Evolutionary conservation across 2,888 invertebrate genomes (phyloP).

Genomic region (Aphrophora alni): DNA sequence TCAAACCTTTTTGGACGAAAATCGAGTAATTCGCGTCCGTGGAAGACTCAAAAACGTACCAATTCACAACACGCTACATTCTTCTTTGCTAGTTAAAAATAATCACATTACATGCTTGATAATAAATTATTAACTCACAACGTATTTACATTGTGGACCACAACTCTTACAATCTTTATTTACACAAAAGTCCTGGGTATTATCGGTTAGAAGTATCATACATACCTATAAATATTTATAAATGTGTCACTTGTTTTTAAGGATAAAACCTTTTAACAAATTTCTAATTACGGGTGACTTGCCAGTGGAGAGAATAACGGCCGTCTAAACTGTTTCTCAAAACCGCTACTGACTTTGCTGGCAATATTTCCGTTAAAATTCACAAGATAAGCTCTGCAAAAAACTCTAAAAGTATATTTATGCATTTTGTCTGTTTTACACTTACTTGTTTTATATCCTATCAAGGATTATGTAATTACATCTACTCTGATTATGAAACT

Average conservation of each 20-base stretch:
- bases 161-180: conserved; percentile 40
- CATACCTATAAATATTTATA: conserved; percentile 35
- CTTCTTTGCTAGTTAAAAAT: conserved; percentile 26
- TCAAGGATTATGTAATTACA: conserved; percentile 47
- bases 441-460: conserved; percentile 52
- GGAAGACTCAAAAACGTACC: conserved; percentile 33
- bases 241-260: conserved; percentile 45
- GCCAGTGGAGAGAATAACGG: conserved; percentile 7
- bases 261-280: conserved; percentile 20
- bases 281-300: conserved; percentile 27
- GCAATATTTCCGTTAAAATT: conserved; percentile 53
- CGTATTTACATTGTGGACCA: conserved; percentile 41
- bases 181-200: conserved; percentile 42
- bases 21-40: conserved; percentile 39
- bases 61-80: conserved; percentile 32
- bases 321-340: conserved; percentile 10
- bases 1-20: conserved; percentile 10
- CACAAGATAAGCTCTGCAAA: too few species aligned
- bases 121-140: conserved; percentile 27
- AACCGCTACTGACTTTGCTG: conserved; percentile 43
- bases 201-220: conserved; percentile 39
- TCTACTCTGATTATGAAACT: conserved; percentile 53
- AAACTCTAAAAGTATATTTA: too few species aligned
- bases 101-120: not conserved
- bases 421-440: too few species aligned